A percentile compares a stretch with the other conserved stretches of the same genome.
phyloP scores from a whole-genome alignment of 2,888 invertebrate species.

The Tipula vernalis region DNA sequence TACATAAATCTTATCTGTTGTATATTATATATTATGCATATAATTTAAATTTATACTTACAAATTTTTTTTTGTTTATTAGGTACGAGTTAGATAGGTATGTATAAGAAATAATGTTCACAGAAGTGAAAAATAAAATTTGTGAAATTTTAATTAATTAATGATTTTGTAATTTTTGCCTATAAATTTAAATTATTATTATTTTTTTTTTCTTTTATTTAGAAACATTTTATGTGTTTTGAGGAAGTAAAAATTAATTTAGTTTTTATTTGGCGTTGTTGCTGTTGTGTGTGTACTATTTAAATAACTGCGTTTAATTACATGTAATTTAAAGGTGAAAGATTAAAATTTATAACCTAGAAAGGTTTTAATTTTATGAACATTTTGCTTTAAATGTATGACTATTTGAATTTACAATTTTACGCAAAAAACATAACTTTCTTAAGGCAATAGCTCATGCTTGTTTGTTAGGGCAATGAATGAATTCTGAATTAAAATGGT shows the following conservation, averaged over 20 bases:
- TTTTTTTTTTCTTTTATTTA: not conserved
- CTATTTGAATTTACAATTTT: too few species aligned
- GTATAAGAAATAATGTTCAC: not conserved
- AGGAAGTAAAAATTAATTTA: not conserved
- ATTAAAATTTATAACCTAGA: not conserved
- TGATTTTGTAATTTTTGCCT: not conserved
- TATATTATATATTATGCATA: not conserved
- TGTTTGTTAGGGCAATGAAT: too few species aligned
- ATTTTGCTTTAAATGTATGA: not conserved
- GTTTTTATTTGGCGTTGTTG: not conserved
- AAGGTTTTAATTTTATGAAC: not conserved
- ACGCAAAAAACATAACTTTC: too few species aligned
- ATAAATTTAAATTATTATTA: not conserved
- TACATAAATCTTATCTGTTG: too few species aligned
- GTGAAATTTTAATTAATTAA: not conserved
- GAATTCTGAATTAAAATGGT: too few species aligned
- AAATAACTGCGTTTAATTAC: not conserved
- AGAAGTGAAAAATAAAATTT: not conserved
- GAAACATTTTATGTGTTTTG: not conserved
- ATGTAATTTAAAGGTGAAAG: not conserved
- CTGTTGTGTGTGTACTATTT: not conserved
- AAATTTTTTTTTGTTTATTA: not conserved
- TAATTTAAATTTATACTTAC: not conserved
- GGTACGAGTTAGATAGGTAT: not conserved
- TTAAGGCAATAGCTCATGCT: too few species aligned